Evolutionary conservation across 2,797 vertebrate genomes (phyloP), one percentile per base, ranked within the genome.

Genomic region (Anguilla pacifica): DNA sequence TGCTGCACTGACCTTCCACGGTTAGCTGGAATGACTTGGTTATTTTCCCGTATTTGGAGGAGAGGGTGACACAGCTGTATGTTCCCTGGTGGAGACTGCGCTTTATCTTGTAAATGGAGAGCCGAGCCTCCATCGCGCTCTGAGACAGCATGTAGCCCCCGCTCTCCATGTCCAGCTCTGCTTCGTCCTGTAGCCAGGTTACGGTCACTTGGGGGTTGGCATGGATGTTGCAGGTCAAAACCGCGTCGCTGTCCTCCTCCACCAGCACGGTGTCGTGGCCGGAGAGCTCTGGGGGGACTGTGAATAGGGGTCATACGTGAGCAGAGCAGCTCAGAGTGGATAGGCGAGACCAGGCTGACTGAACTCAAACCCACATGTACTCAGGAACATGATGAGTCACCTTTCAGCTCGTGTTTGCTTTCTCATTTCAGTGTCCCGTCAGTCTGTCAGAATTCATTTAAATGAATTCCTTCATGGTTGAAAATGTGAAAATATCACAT

Each of bases 191-290:
- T 9, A 88, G 88, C 98, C 98, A 99, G 6, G 0, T 49, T 91
- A 97, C 91, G 0, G 90, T 89, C 22, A 95, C 96, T 10, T 94
- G 94, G 31, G 98, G 98, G 92, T 98, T 97, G 93, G 98, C 96
- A 46, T 88, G 93, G 88, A 96, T 92, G 0, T 94, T 91, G 90
- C 98, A 99, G 59, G 79, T 88, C 88, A 99, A 89, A 0, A 89
- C 90, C 0, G 94, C 92, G 0, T 87, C 70, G 0, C 87, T 93
- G 0, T 88, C 92, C 88, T 96, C 94, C 87, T 96, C 95, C 0
- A 91, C 79, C 0, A 17, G 49, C 55, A 97, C 84, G 0, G 94
- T n/a, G 85, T 91, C 93, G 0, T 93, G 90, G 64, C 95, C 96
- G 2, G 89, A 94, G 53, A 97, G 89, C 9, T 67, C 1, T 25